Base-by-base conservation (phyloP, 2,888 invertebrate genomes). In the Rhyacophila evoluta region DNA sequence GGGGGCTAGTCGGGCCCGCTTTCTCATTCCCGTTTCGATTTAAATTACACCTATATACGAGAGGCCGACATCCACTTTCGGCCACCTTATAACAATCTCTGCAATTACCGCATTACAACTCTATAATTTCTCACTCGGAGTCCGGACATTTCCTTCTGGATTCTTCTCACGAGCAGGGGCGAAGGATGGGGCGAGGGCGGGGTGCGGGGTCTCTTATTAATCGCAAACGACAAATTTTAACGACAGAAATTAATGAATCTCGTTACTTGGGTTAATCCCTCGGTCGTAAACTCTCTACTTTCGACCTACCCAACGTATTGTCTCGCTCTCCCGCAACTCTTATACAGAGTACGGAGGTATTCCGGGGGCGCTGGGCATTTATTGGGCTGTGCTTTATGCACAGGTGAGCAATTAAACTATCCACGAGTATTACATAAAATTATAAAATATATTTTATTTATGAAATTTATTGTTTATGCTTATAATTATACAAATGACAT, bases 181-280 rank as follows among this genome's bases (percentile, higher is more conserved):
- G 82, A 72, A 80, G 83, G 82, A 55, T 12, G 55, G 83, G 76
- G 84, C 77, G 82, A 82, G 85, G 85, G 55, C 88, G 87, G 89
- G 89, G 88, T n/a, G 88, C 86, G 86, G 86, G 38, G 79, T 70
- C 87, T 89, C 89, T 90, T 90, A 90, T 90, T 90, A 90, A 90
- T 90, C 89, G 90, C 88, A 89, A 89, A 89, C 90, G 89, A 90
- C 90, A 89, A 90, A 90, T 90, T 90, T 90, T 90, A 90, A 90
- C 90, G 90, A 90, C 90, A 90, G 89, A 89, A 89, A 90, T 89
- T 90, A 90, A 90, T 89, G 90, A 89, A 89, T 89, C 90, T 90
- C 89, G 89, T 90, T 90, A 90, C 89, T 88, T 85, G 89, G 90
- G 90, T 90, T 90, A 90, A 90, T 90, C 89, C 88, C 87, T 85